Percentiles rank a stretch among this genome's conserved stretches.
Conservation (phyloP, 2,113 vertebrate species). For the Tupaia tana region DNA sequence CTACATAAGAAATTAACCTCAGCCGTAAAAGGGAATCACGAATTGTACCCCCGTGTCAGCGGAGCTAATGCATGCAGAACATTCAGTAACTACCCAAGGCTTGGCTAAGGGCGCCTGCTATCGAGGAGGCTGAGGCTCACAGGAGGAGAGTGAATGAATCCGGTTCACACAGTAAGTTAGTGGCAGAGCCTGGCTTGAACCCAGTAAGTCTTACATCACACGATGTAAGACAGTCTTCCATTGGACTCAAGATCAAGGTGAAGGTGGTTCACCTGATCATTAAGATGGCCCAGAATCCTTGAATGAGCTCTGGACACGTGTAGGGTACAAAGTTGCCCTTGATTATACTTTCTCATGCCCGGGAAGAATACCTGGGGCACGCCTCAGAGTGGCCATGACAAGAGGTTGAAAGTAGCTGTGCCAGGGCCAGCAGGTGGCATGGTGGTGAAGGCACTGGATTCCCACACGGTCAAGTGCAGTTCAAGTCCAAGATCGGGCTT, state of each 20-base stretch:
- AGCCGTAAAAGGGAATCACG: background rate
- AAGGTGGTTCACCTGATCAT: background rate
- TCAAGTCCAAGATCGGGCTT: too few species aligned
- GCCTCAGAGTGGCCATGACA: rapidly evolving
- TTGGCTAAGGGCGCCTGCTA: background rate
- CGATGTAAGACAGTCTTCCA: background rate
- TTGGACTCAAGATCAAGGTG: background rate
- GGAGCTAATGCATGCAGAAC: background rate
- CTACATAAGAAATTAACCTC: background rate
- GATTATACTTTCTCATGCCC: background rate
- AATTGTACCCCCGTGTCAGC: too few species aligned
- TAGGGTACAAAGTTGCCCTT: background rate
- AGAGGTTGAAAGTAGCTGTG: background rate
- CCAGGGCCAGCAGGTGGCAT: background rate
- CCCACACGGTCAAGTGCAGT: too few species aligned
- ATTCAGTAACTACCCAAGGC: background rate
- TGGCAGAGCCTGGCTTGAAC: background rate
- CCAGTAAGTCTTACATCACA: background rate
- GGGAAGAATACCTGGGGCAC: background rate
- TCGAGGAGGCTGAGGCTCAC: background rate
- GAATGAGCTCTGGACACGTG: background rate
- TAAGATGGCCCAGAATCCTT: background rate
- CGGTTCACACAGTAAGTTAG: background rate
- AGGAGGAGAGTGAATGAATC: background rate
- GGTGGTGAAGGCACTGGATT: too few species aligned